Conservation (phyloP, 2,113 vertebrate species). For the Hipposideros armiger region DNA sequence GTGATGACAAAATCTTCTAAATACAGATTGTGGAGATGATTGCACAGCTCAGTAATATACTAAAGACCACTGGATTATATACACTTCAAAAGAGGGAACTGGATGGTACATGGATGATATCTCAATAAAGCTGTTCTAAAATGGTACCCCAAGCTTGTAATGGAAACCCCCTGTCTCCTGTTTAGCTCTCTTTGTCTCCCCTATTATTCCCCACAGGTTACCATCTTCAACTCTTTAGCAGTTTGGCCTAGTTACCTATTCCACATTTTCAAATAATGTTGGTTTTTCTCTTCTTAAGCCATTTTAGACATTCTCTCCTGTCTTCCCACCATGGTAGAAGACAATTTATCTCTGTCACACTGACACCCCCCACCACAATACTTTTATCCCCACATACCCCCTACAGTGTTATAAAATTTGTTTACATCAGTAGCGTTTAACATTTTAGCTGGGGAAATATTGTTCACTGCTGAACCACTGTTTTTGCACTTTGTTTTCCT, state of each 20-base stretch:
- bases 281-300: background rate
- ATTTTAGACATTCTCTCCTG: background rate
- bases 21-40: background rate
- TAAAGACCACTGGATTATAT: background rate
- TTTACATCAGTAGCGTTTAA: background rate
- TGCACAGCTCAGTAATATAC: background rate
- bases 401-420: background rate
- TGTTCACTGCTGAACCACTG: background rate
- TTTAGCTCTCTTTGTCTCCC: background rate
- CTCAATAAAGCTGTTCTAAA: background rate
- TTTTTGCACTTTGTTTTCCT: background rate
- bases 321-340: background rate
- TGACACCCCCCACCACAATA: background rate
- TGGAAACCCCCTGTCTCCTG: background rate
- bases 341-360: background rate
- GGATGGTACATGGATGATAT: background rate
- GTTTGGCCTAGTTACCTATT: background rate
- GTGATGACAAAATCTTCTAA: background rate
- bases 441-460: background rate
- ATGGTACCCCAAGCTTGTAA: background rate
- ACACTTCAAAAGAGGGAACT: background rate
- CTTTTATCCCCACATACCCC: background rate
- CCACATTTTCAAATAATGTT: background rate
- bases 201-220: background rate
- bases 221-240: background rate